Percentiles rank a stretch among this genome's conserved stretches.
These are phyloP conservation scores for Mastomys coucha DNA, from an alignment of 2,113 vertebrate species.

Conservation along the genomic window DNA sequence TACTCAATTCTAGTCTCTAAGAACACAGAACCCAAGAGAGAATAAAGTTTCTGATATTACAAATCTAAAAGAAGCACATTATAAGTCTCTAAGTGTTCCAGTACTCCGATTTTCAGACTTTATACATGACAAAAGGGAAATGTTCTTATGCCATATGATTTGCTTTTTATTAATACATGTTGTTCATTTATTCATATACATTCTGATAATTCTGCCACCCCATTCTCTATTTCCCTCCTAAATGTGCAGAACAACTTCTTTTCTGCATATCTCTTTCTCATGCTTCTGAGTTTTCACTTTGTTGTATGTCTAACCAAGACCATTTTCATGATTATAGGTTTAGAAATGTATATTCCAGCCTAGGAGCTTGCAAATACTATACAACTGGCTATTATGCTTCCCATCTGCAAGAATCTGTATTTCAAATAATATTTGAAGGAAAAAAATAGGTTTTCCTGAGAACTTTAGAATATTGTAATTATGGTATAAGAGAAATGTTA, in stretches of 20 bases:
- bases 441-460: neutral
- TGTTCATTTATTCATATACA: neutral
- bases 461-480: neutral
- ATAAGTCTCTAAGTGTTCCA: neutral
- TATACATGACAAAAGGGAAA: neutral
- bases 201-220: neutral
- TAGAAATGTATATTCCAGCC: neutral
- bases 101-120: slow-evolving; percentile 22
- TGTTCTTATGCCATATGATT: neutral
- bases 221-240: neutral
- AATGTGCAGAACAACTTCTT: neutral
- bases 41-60: neutral
- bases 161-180: neutral
- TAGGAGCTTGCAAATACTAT: no score
- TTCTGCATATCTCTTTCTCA: neutral
- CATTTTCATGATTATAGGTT: neutral
- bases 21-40: neutral
- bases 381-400: no score
- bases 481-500: slow-evolving; percentile 48
- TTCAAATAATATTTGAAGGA: no score
- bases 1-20: neutral
- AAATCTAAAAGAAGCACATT: neutral
- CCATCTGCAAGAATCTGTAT: neutral
- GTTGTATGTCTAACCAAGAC: neutral
- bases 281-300: neutral